Base-by-base conservation (phyloP, 2,113 vertebrate species). In the Pituophis catenifer region DNA sequence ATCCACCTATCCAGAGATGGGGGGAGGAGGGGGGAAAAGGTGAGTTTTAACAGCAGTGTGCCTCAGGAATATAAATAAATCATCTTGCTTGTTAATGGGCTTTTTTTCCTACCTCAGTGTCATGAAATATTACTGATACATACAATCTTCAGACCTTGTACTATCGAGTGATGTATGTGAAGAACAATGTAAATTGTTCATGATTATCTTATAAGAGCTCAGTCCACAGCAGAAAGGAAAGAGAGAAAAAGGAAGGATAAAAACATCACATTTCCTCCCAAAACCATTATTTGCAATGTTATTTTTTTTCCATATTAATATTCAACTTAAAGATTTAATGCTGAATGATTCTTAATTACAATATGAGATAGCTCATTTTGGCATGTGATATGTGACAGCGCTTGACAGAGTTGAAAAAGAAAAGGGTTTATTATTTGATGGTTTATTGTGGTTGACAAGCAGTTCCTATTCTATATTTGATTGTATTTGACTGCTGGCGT, bases 21-120 rank as follows among this genome's bases (percentile, higher is more conserved):
- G 33, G 3, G 38, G 17, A 23, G 65, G 29, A 17, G 38, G 13
- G 13, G 23, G 24, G 23, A 3, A 92, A 89, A 62, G 54, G 48
- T 88, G 54, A 54, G 48, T n/a, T 91, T 53, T 91, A 85, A 94
- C 89, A 91, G 62, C 33, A 85, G 26, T 8, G 7, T 55, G 48
- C 48, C 38, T 50, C 23, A 70, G 86, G 33, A 58, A 94, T 50
- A 94, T 92, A 92, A 94, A 89, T 91, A 91, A 90, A 90, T 70
- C 44, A 65, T 92, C 53, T 85, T 92, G 53, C 85, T 50, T 89
- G 70, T 90, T 93, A 91, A 89, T 81, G 70, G 89, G 44, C 44
- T 91, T 94, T 91, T 81, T 44, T 44, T 17, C 17, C 53, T 81
- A 54, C 48, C 75, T 44, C 21, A 33, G 29, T 89, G 62, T n/a